These are phyloP conservation scores for Palythoa grandiflora DNA, from an alignment of 92 coral and sea anemone genomes.

Conservation along the genomic window DNA sequence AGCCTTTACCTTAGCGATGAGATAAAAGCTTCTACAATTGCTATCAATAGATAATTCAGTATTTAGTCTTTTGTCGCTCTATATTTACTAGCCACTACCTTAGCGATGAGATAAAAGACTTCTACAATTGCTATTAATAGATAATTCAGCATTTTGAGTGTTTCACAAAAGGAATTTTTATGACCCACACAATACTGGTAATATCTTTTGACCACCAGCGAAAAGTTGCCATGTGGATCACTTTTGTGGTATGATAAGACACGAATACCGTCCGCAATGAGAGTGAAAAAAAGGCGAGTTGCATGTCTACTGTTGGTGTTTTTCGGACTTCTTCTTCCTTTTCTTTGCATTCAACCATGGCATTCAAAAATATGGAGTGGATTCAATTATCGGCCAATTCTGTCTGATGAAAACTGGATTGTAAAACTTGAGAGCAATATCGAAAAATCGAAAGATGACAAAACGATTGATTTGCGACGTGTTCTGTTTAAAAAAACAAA, in stretches of 20 bases:
- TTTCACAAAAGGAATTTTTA: neutral
- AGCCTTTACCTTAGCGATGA: neutral
- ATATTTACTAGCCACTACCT: neutral
- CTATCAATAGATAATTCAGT: neutral
- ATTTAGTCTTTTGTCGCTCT: neutral
- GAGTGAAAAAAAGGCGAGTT: conserved; percentile 23
- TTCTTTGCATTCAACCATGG: conserved; percentile 10
- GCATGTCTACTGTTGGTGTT: neutral
- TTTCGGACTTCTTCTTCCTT: neutral
- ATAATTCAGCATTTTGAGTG: neutral
- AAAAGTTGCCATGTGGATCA: neutral
- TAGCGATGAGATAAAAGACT: neutral
- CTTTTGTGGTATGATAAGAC: neutral
- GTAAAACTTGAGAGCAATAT: neutral
- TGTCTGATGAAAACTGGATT: neutral
- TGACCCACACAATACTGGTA: neutral
- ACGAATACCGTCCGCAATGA: neutral
- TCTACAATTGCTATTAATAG: neutral
- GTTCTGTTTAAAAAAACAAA: neutral
- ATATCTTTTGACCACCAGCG: neutral
- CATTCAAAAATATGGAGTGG: neutral
- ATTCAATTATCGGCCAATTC: neutral
- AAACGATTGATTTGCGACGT: neutral
- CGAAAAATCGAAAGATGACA: neutral
- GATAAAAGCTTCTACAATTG: neutral